Percentiles rank a stretch among this genome's conserved stretches.
These are phyloP conservation scores for Andrena minutula DNA, from an alignment of 2,888 invertebrate genomes.

Conservation along the genomic window DNA sequence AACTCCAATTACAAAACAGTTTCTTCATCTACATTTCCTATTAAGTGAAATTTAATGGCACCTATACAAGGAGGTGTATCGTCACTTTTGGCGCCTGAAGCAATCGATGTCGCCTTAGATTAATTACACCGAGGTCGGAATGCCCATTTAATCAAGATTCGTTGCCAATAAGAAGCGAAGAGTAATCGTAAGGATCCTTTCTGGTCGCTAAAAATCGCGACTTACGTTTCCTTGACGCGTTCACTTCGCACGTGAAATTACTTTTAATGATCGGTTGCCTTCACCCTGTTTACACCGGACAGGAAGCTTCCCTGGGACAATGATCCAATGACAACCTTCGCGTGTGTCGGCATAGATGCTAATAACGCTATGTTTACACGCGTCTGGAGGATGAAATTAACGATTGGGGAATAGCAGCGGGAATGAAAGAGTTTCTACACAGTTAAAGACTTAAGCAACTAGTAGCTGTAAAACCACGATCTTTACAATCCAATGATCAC, in stretches of 20 bases:
- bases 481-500: not conserved
- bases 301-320: conserved; percentile 53
- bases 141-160: conserved; percentile 25
- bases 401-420: not conserved
- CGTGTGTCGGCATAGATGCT: conserved; percentile 33
- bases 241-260: conserved; percentile 70
- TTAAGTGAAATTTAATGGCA: too few species aligned
- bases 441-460: not conserved
- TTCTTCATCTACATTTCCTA: too few species aligned
- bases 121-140: conserved; percentile 8
- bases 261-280: conserved; percentile 69
- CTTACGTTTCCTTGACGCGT: conserved; percentile 61
- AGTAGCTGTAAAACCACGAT: not conserved
- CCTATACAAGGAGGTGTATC: not conserved
- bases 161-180: conserved; percentile 25
- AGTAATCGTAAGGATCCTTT: conserved; percentile 46
- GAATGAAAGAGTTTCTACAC: not conserved
- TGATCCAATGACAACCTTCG: conserved; percentile 37
- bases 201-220: conserved; percentile 22
- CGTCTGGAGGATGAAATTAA: conserved; percentile 10
- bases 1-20: too few species aligned
- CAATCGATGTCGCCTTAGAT: conserved; percentile 8
- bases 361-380: conserved; percentile 9
- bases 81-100: not conserved
- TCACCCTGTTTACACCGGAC: conserved; percentile 64